phyloP scores from a whole-genome alignment of 1,140 invertebrate genomes.

The Popillia japonica region DNA sequence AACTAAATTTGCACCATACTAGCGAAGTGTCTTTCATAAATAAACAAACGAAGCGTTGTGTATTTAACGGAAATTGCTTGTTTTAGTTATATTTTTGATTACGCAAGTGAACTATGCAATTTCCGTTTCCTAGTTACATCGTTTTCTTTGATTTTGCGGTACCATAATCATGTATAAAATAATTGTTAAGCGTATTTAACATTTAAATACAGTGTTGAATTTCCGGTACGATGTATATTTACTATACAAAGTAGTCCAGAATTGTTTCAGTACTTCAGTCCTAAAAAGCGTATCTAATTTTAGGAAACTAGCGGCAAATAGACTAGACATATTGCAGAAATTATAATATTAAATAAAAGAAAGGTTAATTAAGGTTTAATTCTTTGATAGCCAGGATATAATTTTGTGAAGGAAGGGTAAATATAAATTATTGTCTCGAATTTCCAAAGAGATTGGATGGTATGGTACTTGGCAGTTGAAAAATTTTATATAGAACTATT shows the following conservation, averaged over 20 bases:
- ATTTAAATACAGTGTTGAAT: background rate
- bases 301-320: no score
- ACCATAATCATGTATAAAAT: constrained; percentile 7
- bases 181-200: background rate
- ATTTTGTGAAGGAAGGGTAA: no score
- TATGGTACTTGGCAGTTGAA: no score
- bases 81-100: constrained; percentile 27
- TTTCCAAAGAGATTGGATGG: no score
- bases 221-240: background rate
- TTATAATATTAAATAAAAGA: no score
- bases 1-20: background rate
- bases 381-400: no score
- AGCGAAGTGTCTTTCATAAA: constrained; percentile 4
- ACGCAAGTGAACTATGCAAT: constrained; percentile 21
- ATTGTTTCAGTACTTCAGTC: no score
- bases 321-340: no score
- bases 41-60: constrained; percentile 6
- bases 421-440: no score
- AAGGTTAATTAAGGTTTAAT: no score
- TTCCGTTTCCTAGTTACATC: constrained; percentile 31
- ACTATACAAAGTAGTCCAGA: background rate
- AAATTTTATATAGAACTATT: no score
- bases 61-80: constrained; percentile 26
- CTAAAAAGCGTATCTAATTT: no score
- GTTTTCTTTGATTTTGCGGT: constrained; percentile 24